Conservation (phyloP, 1,140 invertebrate genomes). For the Chlorops oryzae region DNA sequence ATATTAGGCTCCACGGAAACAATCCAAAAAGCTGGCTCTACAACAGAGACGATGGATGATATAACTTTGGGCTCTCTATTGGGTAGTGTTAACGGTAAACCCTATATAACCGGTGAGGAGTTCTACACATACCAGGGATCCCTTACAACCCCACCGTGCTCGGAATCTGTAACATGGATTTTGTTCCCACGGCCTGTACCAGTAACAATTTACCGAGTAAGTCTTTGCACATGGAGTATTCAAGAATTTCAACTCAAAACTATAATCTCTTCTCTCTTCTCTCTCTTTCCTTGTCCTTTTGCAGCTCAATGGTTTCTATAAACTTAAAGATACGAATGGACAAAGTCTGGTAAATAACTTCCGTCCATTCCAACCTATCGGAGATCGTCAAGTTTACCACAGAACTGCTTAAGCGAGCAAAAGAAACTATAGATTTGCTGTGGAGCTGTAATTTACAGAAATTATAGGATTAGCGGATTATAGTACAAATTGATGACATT, state of each 20-base stretch:
- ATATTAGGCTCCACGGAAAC: no score
- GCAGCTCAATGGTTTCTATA: slow-evolving; percentile 49
- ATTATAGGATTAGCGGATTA: no score
- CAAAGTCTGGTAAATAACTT: slow-evolving; percentile 52
- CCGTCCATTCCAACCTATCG: slow-evolving; percentile 54
- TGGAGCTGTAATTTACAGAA: no score
- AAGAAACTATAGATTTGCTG: no score
- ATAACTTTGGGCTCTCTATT: slow-evolving; percentile 34
- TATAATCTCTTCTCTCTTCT: slow-evolving; percentile 1
- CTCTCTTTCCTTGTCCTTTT: slow-evolving; percentile 9
- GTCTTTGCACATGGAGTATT: no score
- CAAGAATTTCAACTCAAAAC: no score
- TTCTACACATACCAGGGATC: slow-evolving; percentile 84
- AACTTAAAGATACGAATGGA: slow-evolving; percentile 53
- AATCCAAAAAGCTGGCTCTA: no score
- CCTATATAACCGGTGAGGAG: no score
- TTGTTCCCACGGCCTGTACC: slow-evolving; percentile 70
- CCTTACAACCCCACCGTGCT: slow-evolving; percentile 87
- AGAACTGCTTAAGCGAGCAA: no score
- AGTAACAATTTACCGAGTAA: slow-evolving; percentile 19
- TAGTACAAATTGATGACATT: no score
- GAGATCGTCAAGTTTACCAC: slow-evolving; percentile 56
- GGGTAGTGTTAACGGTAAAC: slow-evolving; percentile 47
- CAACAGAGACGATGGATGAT: slow-evolving; percentile 37
- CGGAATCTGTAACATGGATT: slow-evolving; percentile 83